These are phyloP conservation scores for Trilocha varians DNA, from an alignment of 2,888 invertebrate species.

Conservation along the genomic window DNA sequence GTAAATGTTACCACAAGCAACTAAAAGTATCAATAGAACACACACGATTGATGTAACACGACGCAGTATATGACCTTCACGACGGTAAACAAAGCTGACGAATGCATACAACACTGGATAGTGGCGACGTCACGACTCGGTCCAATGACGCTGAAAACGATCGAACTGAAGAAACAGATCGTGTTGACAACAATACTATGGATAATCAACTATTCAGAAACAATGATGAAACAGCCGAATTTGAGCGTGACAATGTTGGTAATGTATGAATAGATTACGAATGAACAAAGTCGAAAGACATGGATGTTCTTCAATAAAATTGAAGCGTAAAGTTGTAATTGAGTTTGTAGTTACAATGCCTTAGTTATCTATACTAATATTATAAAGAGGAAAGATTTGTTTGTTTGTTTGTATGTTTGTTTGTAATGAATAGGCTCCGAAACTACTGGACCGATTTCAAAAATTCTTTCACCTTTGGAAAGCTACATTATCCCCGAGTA, in stretches of 20 bases:
- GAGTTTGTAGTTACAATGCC: too few relatives aligned
- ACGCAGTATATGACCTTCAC: neutral
- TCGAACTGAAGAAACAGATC: conserved; percentile 4
- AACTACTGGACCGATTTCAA: too few relatives aligned
- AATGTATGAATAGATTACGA: conserved; percentile 1
- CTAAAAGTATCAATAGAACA: conserved; percentile 8
- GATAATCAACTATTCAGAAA: neutral
- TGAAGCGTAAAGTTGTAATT: too few relatives aligned
- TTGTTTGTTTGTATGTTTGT: too few relatives aligned
- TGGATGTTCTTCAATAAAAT: too few relatives aligned
- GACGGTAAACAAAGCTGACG: conserved; percentile 1
- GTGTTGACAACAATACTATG: neutral
- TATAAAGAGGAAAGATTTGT: too few relatives aligned
- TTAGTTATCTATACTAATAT: too few relatives aligned
- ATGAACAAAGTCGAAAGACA: too few relatives aligned
- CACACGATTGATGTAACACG: conserved; percentile 1
- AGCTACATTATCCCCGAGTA: too few relatives aligned
- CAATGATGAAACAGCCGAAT: neutral
- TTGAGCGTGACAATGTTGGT: neutral
- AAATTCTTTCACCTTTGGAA: too few relatives aligned
- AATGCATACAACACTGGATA: conserved; percentile 2
- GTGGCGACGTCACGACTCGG: conserved; percentile 21
- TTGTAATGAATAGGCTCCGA: too few relatives aligned
- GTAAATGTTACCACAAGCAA: too few relatives aligned
- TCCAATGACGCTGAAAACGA: conserved; percentile 27